Conservation (phyloP, 1,140 invertebrate genomes). For the Papilio dardanus region DNA sequence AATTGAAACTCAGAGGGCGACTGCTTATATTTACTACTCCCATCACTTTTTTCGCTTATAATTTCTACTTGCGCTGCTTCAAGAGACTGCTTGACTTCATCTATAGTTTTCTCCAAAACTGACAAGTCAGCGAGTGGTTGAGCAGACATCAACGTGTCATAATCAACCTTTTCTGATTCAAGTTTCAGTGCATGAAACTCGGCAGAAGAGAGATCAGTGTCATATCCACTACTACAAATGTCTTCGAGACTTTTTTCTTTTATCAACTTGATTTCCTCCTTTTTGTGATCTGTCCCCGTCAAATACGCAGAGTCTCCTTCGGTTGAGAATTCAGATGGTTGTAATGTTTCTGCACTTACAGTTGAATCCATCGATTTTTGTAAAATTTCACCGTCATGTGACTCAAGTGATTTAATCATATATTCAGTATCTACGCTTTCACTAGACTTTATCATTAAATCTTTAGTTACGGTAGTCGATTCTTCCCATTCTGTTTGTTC, state of each 20-base stretch:
- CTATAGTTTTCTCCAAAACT: slow-evolving; percentile 85
- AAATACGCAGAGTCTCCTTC: slow-evolving; percentile 80
- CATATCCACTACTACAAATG: slow-evolving; percentile 85
- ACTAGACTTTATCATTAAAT: slow-evolving; percentile 83
- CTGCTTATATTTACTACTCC: slow-evolving; percentile 84
- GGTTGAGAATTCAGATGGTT: slow-evolving; percentile 79
- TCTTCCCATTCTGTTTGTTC: slow-evolving; percentile 58
- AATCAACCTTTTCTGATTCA: slow-evolving; percentile 78
- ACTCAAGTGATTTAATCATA: slow-evolving; percentile 81
- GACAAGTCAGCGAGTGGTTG: slow-evolving; percentile 80
- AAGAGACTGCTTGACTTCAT: slow-evolving; percentile 87
- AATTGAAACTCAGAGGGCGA: slow-evolving; percentile 89
- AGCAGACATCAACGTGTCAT: slow-evolving; percentile 72
- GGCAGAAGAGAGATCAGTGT: slow-evolving; percentile 86
- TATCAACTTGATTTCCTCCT: slow-evolving; percentile 74
- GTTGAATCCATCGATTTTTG: slow-evolving; percentile 82
- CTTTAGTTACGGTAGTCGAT: slow-evolving; percentile 76
- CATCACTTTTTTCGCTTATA: slow-evolving; percentile 84
- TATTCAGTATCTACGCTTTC: slow-evolving; percentile 81
- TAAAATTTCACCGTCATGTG: slow-evolving; percentile 78
- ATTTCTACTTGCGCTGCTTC: slow-evolving; percentile 86
- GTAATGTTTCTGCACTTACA: slow-evolving; percentile 79
- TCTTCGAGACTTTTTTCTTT: slow-evolving; percentile 83
- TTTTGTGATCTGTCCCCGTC: slow-evolving; percentile 75
- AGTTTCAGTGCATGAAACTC: slow-evolving; percentile 84